Evolutionary conservation across 2,113 vertebrate species (phyloP), one percentile per base, ranked within the genome.

Genomic region (Poeciliopsis turrubarensis): DNA sequence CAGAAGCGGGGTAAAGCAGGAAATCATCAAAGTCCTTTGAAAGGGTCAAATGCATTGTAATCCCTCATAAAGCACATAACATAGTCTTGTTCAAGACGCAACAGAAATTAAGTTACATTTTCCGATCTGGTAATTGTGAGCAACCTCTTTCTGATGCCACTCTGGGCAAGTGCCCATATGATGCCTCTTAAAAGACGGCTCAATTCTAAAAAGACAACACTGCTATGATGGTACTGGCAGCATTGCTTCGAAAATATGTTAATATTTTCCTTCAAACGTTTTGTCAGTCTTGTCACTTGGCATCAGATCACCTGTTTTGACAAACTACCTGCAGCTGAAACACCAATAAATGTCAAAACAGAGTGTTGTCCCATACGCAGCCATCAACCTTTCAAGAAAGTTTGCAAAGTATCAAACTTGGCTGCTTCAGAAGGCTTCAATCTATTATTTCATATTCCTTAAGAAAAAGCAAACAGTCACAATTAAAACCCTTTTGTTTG

Each of bases 401-500:
- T 80, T 81, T 65, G 72, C 37, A 4, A 81, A 64, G 78, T 70
- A 65, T 82, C 77, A 87, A 77, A 85, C 37, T 86, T 87, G 86
- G 84, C 88, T 87, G 82, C 54, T 39, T 12, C 39, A 1, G 57
- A 37, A 73, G 32, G 41, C 57, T 79, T 85, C 84, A 80, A 79
- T 77, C 78, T 65, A 63, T 57, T 32, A 51, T 70, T 77, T 74
- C 27, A 67, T 29, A 44, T 62, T 64, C 19, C 54, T 68, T 75
- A 81, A 78, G 69, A 75, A 69, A 74, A 54, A 84, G 1, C 0
- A 25, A 87, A 73, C 86, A 85, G 82, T 75, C 17, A 14, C 73
- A 84, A 84, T 86, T 82, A 86, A 78, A 34, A 79, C n/a, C 37
- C 75, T 80, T 85, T 85, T 71, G 69, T 86, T 90, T 81, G 62